Percentiles rank a stretch among this genome's conserved stretches.
phyloP scores from a whole-genome alignment of 2,888 invertebrate species.

The Stenichneumon culpator region DNA sequence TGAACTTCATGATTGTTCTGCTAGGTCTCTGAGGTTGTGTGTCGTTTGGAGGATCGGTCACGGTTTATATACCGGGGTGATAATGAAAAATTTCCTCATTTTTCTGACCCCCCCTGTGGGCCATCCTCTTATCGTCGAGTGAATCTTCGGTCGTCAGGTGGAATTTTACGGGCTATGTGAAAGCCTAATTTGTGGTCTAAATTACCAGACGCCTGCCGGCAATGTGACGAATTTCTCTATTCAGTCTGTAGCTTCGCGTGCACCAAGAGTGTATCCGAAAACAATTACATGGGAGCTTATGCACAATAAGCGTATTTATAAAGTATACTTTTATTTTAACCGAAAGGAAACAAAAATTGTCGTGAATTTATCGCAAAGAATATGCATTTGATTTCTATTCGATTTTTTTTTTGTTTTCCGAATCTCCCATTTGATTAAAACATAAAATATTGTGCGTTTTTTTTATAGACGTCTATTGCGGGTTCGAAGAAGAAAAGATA shows the following conservation, averaged over 20 bases:
- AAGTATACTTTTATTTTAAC: too few relatives aligned
- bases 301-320: too few relatives aligned
- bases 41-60: slow-evolving; percentile 26
- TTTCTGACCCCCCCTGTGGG: slow-evolving; percentile 27
- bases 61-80: slow-evolving; percentile 60
- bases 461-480: too few relatives aligned
- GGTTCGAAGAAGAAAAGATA: too few relatives aligned
- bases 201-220: neutral
- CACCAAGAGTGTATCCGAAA: neutral
- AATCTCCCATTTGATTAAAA: too few relatives aligned
- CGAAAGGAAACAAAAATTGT: too few relatives aligned
- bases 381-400: too few relatives aligned
- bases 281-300: too few relatives aligned
- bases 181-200: slow-evolving; percentile 34
- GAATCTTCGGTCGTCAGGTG: slow-evolving; percentile 34
- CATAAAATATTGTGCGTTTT: too few relatives aligned
- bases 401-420: too few relatives aligned
- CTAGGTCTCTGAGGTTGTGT: slow-evolving; percentile 38
- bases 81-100: slow-evolving; percentile 60
- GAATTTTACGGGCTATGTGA: slow-evolving; percentile 38
- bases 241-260: neutral
- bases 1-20: slow-evolving; percentile 62
- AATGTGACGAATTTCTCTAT: neutral
- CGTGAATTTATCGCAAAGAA: too few relatives aligned
- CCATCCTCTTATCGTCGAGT: slow-evolving; percentile 29